Percentiles rank a stretch among this genome's conserved stretches.
These are phyloP conservation scores for Scaptomyza flava DNA, from an alignment of 2,888 invertebrate genomes.

Conservation along the genomic window DNA sequence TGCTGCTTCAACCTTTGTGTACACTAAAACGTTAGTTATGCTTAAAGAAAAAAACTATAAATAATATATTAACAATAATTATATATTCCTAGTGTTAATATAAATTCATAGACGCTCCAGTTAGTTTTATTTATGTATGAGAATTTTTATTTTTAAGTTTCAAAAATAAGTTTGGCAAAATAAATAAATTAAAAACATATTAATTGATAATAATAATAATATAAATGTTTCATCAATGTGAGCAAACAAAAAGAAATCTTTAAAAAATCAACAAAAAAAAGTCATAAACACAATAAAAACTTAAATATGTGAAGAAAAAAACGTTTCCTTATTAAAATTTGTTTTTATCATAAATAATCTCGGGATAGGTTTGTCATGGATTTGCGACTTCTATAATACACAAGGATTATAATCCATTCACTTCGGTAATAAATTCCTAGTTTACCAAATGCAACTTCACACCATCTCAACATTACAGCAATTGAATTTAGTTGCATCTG, in stretches of 20 bases:
- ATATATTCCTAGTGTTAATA: conserved; percentile 70
- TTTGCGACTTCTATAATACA: background rate
- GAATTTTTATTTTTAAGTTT: conserved; percentile 41
- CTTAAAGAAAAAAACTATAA: conserved; percentile 39
- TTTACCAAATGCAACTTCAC: background rate
- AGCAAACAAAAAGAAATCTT: conserved; percentile 44
- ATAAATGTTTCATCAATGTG: conserved; percentile 64
- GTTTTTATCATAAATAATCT: background rate
- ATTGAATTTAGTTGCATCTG: conserved; percentile 1
- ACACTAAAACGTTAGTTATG: conserved; percentile 61
- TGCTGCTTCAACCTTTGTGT: conserved; percentile 58
- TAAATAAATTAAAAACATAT: conserved; percentile 15
- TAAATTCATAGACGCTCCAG: conserved; percentile 80
- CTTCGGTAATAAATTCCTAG: too few relatives aligned
- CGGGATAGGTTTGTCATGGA: background rate
- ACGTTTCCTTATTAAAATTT: background rate
- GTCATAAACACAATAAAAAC: conserved; percentile 60
- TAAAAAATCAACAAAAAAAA: conserved; percentile 39
- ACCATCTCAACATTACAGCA: background rate
- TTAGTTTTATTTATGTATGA: conserved; percentile 73
- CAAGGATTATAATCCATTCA: too few relatives aligned
- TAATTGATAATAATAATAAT: conserved; percentile 10
- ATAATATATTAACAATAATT: conserved; percentile 44
- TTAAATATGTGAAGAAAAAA: conserved; percentile 60
- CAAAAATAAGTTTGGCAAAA: conserved; percentile 29